A percentile compares a stretch with the other conserved stretches of the same genome.
These are phyloP conservation scores for Pseudotriccus pelzelni DNA, from an alignment of 2,797 vertebrate species.

Conservation along the genomic window DNA sequence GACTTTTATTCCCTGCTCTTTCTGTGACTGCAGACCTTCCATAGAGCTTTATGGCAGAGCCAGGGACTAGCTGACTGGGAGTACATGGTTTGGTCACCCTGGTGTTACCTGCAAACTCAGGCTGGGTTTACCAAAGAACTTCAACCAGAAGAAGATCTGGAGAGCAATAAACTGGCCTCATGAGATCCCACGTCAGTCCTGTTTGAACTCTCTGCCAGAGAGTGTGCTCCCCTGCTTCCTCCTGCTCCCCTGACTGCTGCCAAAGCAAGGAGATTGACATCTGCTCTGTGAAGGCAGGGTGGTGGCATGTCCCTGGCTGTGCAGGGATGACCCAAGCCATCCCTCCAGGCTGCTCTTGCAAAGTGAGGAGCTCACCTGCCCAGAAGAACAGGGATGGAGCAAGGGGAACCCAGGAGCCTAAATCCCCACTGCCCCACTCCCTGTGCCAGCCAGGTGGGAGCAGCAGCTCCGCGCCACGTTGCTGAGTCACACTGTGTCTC, in stretches of 20 bases:
- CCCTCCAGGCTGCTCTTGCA: not conserved
- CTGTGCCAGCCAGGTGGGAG: not conserved
- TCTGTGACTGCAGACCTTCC: not conserved
- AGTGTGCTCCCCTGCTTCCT: not conserved
- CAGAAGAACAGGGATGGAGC: not conserved
- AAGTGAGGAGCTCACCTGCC: not conserved
- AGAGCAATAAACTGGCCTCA: not conserved
- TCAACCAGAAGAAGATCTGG: not conserved
- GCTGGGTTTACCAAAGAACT: not conserved
- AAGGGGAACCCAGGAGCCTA: rapidly evolving
- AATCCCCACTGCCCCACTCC: rapidly evolving
- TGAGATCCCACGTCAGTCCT: not conserved
- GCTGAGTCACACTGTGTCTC: rapidly evolving
- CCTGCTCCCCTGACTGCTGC: not conserved
- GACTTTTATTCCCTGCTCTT: not conserved
- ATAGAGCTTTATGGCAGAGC: not conserved
- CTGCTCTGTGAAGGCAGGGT: not conserved
- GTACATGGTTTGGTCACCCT: not conserved
- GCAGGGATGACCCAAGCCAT: rapidly evolving
- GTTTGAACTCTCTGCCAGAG: not conserved
- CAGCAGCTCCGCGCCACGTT: not conserved
- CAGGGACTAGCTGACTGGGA: not conserved
- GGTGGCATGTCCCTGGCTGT: not conserved
- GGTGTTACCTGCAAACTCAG: not conserved
- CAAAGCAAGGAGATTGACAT: not conserved